These are phyloP conservation scores for Scotopteryx bipunctaria DNA, from an alignment of 2,888 invertebrate genomes.

Conservation along the genomic window DNA sequence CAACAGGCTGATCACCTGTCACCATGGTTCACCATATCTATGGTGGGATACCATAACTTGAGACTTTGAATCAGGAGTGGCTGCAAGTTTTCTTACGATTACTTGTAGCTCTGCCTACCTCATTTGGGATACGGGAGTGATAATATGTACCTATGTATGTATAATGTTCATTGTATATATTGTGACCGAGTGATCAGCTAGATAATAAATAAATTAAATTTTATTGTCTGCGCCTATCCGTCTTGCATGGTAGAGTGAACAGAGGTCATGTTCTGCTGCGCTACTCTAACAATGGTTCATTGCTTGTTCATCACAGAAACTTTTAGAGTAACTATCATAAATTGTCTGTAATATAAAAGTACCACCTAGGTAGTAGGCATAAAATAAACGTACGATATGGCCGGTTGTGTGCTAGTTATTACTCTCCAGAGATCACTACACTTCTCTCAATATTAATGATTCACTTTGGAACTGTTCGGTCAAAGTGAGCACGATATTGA, in stretches of 20 bases:
- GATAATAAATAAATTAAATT: constrained; percentile 13
- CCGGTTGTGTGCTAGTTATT: constrained; percentile 44
- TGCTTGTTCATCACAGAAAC: too few species aligned
- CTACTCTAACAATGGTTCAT: constrained; percentile 19
- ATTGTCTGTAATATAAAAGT: constrained; percentile 33
- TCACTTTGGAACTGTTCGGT: constrained; percentile 55
- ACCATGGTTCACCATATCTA: too few species aligned
- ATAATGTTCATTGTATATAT: too few species aligned
- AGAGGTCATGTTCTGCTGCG: constrained; percentile 20
- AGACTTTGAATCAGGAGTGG: too few species aligned
- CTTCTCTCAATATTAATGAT: constrained; percentile 42
- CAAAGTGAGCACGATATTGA: constrained; percentile 51
- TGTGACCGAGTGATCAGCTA: background rate
- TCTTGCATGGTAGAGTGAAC: constrained; percentile 21
- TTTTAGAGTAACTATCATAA: constrained; percentile 42
- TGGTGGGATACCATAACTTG: too few species aligned
- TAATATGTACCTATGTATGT: too few species aligned
- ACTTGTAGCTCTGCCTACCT: too few species aligned
- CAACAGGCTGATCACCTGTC: too few species aligned
- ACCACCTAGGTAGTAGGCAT: too few species aligned
- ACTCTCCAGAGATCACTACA: constrained; percentile 48
- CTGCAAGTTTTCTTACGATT: too few species aligned
- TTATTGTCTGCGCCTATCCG: constrained; percentile 20
- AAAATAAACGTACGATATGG: constrained; percentile 38
- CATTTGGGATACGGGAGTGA: too few species aligned